Evolutionary conservation across 2,113 vertebrate genomes (phyloP), one percentile per base, ranked within the genome.

Genomic region (Aegithalos caudatus): DNA sequence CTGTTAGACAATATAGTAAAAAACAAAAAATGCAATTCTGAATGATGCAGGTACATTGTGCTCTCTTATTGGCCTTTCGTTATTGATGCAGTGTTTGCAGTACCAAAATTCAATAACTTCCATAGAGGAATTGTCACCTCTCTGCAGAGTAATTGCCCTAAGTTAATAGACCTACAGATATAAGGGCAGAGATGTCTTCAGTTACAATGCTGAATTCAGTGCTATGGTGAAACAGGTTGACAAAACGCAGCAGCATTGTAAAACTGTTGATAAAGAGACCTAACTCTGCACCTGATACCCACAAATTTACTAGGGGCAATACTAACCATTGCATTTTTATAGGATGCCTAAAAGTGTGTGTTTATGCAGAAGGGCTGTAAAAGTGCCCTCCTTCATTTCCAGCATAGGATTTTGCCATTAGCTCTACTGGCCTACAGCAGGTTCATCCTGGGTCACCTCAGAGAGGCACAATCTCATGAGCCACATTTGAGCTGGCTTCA

Each of bases 61-160:
- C 69, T 73, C 48, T 51, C 37, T 73, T 91, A 20, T 27, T 66
- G 79, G 74, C 62, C 65, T 88, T 90, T 94, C 9, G 14, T 92
- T 93, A 93, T n/a, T 81, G 87, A 93, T 58, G 72, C 81, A 71
- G 64, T 65, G 51, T 87, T 94, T 94, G 88, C 84, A 76, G 86
- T 60, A 73, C 66, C 77, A 86, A 85, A 95, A 96, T 95, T 95
- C 95, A 96, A 45, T 95, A 93, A 95, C 88, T 89, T 85, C 78
- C 73, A 62, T 85, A 80, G 94, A 95, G 60, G 71, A 94, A 69
- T 95, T 88, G 79, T 86, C 83, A 95, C 73, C 53, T 95, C 42
- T 79, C 77, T 90, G 66, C 84, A 94, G 71, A 96, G 38, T 89
- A 96, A 97, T 92, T 95, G 66, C 69, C 81, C 58, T 70, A 50